These are phyloP conservation scores for Celastrina argiolus DNA, from an alignment of 2,888 invertebrate genomes.

Conservation along the genomic window DNA sequence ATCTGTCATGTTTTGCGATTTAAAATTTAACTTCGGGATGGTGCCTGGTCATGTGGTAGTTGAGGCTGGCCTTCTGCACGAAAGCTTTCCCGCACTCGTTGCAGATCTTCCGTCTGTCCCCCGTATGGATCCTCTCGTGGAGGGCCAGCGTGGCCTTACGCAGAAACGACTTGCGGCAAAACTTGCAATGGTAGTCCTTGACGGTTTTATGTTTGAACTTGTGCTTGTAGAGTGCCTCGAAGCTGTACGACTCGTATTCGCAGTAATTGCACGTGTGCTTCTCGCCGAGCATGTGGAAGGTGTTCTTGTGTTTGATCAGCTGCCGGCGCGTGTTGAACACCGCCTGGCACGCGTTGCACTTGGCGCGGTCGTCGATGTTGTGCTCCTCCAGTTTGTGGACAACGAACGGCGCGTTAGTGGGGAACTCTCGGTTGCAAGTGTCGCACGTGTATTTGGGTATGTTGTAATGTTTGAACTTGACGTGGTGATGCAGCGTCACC, in stretches of 20 bases:
- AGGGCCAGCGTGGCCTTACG: constrained; percentile 51
- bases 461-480: constrained; percentile 55
- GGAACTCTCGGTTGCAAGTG: constrained; percentile 47
- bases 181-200: constrained; percentile 61
- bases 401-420: constrained; percentile 48
- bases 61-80: constrained; percentile 65
- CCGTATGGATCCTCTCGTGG: constrained; percentile 64
- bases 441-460: constrained; percentile 46
- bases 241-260: constrained; percentile 56
- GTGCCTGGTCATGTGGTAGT: constrained; percentile 66
- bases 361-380: constrained; percentile 52
- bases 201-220: constrained; percentile 60
- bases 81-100: constrained; percentile 60
- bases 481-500: constrained; percentile 46
- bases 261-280: constrained; percentile 54
- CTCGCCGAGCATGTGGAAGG: constrained; percentile 61
- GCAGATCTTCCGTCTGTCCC: constrained; percentile 58
- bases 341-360: constrained; percentile 60
- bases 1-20: background rate
- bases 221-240: constrained; percentile 54
- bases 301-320: constrained; percentile 51
- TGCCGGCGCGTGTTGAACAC: constrained; percentile 52
- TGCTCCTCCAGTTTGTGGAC: constrained; percentile 55
- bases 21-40: constrained; percentile 62
- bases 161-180: constrained; percentile 63